Conservation (phyloP, 2,797 vertebrate species). For the Rhinogobio ventralis region DNA sequence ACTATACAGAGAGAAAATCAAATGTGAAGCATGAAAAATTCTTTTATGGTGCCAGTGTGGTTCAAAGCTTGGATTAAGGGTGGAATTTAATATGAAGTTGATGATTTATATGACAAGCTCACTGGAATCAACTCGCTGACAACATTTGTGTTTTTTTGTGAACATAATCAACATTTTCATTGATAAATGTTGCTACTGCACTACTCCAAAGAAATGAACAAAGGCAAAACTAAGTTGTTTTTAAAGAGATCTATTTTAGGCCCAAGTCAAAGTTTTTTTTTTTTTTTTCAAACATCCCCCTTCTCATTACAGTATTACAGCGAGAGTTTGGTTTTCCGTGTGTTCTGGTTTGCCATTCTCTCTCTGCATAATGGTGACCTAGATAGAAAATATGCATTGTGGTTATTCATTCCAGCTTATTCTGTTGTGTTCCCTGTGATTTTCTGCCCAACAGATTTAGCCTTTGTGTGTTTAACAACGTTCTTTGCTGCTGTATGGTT, state of each 20-base stretch:
- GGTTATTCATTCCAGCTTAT: constrained; percentile 49
- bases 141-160: constrained; percentile 38
- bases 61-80: constrained; percentile 54
- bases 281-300: constrained; percentile 2
- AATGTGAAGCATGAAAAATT: constrained; percentile 50
- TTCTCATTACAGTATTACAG: constrained; percentile 37
- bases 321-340: constrained; percentile 27
- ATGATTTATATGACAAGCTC: constrained; percentile 46
- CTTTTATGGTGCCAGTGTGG: constrained; percentile 40
- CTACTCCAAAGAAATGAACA: constrained; percentile 18
- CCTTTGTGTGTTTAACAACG: constrained; percentile 51
- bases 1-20: constrained; percentile 36
- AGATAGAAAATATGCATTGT: constrained; percentile 50
- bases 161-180: constrained; percentile 34
- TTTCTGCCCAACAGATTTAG: constrained; percentile 45
- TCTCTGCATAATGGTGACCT: constrained; percentile 50
- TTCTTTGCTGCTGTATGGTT: constrained; percentile 40
- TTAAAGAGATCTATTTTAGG: constrained; percentile 30
- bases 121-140: constrained; percentile 29
- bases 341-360: constrained; percentile 47
- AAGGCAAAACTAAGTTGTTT: constrained; percentile 14
- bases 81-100: constrained; percentile 38
- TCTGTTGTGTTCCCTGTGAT: constrained; percentile 53
- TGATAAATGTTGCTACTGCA: constrained; percentile 21
- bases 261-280: not conserved